Percentiles rank a stretch among this genome's conserved stretches.
Evolutionary conservation across 2,113 vertebrate genomes (phyloP).

Genomic region (Cariama cristata): DNA sequence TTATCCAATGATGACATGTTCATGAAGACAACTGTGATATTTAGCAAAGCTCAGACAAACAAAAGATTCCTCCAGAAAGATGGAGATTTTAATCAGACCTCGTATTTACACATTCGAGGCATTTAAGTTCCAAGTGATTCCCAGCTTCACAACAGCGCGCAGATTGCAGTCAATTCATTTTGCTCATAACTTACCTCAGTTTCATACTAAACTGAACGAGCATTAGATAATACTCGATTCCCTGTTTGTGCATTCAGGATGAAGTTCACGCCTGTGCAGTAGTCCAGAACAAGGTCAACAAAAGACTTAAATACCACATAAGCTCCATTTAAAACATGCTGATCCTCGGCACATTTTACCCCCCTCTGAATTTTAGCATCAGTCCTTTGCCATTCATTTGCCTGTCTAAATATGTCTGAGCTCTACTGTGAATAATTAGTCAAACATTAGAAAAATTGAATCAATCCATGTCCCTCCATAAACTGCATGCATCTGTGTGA

Average conservation of each 20-base stretch:
- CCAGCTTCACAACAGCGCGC: rapidly evolving
- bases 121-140: not conserved
- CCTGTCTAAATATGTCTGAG: not conserved
- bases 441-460: not conserved
- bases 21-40: not conserved
- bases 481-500: not conserved
- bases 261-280: not conserved
- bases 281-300: conserved; percentile 40
- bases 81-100: not conserved
- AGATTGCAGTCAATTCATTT: not conserved
- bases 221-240: not conserved
- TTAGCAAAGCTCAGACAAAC: not conserved
- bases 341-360: not conserved
- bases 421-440: not conserved
- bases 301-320: conserved; percentile 39
- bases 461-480: not conserved
- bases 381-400: not conserved
- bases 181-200: not conserved
- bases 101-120: rapidly evolving
- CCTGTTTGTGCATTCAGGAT: not conserved
- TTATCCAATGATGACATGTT: not conserved
- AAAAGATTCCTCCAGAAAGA: not conserved
- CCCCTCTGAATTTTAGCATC: conserved; percentile 13
- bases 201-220: rapidly evolving
- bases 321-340: conserved; percentile 27